Evolutionary conservation across 2,888 invertebrate species (phyloP).

Genomic region (Hydraecia micacea): DNA sequence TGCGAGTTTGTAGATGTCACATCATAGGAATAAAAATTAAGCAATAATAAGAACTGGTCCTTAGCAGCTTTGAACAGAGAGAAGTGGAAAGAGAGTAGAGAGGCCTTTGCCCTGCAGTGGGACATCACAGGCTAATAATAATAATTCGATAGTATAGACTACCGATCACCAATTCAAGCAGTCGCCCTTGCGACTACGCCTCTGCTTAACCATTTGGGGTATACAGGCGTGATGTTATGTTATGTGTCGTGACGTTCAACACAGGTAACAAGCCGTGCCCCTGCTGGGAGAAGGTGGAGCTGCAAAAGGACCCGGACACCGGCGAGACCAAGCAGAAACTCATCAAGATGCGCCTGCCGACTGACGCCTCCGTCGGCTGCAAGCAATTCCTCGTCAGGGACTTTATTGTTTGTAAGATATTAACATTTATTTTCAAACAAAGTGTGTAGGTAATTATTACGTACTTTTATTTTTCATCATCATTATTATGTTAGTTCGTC

Average conservation of each 20-base stretch:
- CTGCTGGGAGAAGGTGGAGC: conserved; percentile 82
- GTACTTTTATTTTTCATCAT: background rate
- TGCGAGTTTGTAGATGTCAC: no score
- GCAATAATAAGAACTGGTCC: no score
- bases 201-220: background rate
- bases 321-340: conserved; percentile 77
- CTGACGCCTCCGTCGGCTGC: conserved; percentile 86
- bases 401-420: conserved; percentile 89
- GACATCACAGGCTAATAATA: no score
- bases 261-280: conserved; percentile 80
- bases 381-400: conserved; percentile 89
- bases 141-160: no score
- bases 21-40: no score
- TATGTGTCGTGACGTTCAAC: background rate
- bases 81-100: no score
- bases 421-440: background rate
- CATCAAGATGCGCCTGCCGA: conserved; percentile 80
- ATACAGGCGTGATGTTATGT: no score
- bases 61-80: no score
- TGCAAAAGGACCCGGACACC: conserved; percentile 74
- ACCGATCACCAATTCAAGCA: no score
- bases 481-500: no score
- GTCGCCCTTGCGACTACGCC: no score
- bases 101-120: no score
- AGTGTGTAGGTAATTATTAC: background rate